Base-by-base conservation (phyloP, 92 coral and sea anemone genomes). In the Zoanthus solanderi region DNA sequence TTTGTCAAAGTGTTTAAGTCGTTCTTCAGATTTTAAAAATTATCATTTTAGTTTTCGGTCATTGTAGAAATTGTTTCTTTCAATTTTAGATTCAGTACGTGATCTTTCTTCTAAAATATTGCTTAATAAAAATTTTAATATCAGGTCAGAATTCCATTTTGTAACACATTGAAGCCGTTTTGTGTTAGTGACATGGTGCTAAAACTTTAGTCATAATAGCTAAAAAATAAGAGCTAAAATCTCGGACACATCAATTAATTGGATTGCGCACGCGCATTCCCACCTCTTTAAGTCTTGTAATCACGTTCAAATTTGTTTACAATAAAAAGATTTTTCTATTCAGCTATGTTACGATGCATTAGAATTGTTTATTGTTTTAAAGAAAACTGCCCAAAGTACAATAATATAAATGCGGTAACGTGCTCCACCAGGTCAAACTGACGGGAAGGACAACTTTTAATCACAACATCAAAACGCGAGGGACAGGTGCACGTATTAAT, bases 401-500 rank as follows among this genome's bases (percentile, higher is more conserved):
- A 18, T 63, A 3, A n/a, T 6, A 63, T 63, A 63, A 63, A 17
- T 63, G 69, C 9, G 69, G 29, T 63, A 61, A 79, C 45, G 60
- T 58, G 72, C 72, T 79, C 72, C 18, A 60, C 72, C 54, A 42
- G 83, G 65, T 69, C 53, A 54, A 57, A 66, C 44, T 32, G 71
- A 78, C 83, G 44, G 83, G 32, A 46, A 68, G 29, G 31, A 17
- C 32, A 81, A 45, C 44, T 46, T 31, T 63, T 61, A 80, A 80
- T 80, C 75, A 80, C 37, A 7, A 47, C 85, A 68, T 10, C 44
- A 81, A 65, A 46, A 66, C 65, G 85, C 85, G 61, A 48, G 86
- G 46, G 87, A 85, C 98, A 94, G 98, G 94, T 94, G 98, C 90
- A 44, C 83, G 89, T 84, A 65, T 65, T 89, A 82, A 61, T 92